Evolutionary conservation across 1,140 invertebrate genomes (phyloP).

Genomic region (Copidosoma floridanum): DNA sequence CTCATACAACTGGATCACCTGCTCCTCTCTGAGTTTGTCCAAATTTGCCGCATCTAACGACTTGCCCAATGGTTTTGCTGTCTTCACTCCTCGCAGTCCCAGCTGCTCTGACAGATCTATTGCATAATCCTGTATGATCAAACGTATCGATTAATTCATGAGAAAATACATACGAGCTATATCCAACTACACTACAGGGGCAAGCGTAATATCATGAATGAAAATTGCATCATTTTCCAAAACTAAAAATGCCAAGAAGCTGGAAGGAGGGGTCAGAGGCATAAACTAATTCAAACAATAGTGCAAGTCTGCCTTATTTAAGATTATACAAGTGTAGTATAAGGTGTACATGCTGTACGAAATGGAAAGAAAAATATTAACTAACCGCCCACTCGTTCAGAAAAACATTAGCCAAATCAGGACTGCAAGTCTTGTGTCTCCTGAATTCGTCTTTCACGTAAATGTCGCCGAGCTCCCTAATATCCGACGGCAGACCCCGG

Average conservation of each 20-base stretch:
- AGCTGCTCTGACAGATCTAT: slow-evolving; percentile 71
- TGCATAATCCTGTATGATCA: slow-evolving; percentile 76
- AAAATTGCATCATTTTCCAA: no score
- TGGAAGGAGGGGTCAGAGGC: no score
- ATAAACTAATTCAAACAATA: no score
- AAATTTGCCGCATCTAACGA: slow-evolving; percentile 64
- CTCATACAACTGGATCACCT: slow-evolving; percentile 80
- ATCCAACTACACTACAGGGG: no score
- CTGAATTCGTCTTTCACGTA: slow-evolving; percentile 89
- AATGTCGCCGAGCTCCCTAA: slow-evolving; percentile 74
- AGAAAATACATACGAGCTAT: no score
- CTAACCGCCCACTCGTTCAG: slow-evolving; percentile 88
- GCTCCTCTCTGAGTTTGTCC: slow-evolving; percentile 75
- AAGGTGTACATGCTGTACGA: neutral
- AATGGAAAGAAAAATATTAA: slow-evolving; percentile 25
- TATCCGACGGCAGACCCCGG: slow-evolving; percentile 73
- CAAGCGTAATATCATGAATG: no score
- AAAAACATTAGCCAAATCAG: slow-evolving; percentile 71
- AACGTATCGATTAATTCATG: no score
- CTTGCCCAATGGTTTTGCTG: slow-evolving; percentile 60
- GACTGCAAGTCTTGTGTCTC: slow-evolving; percentile 76
- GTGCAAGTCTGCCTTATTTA: no score
- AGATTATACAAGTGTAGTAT: no score
- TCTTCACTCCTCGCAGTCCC: slow-evolving; percentile 61
- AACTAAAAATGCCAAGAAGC: no score